Base-by-base conservation (phyloP, 2,113 vertebrate species). In the Odontesthes bonariensis region DNA sequence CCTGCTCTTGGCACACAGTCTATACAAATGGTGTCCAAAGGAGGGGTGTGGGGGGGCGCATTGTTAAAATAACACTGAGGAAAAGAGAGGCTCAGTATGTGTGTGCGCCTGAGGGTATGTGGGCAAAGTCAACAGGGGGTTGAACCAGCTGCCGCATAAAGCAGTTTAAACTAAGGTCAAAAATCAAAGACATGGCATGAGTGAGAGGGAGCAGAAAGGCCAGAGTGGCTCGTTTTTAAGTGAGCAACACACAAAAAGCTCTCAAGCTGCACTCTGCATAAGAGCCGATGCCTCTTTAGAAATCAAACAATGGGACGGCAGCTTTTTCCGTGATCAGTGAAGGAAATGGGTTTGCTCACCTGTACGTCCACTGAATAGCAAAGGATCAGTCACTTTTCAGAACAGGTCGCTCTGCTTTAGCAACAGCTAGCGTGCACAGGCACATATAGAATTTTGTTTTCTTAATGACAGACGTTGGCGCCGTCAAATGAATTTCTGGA, bases 31-130 rank as follows among this genome's bases (percentile, higher is more conserved):
- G 44, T 33, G 44, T 75, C 75, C 69, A 61, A 63, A 75, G 67
- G 74, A 74, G 81, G 75, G 77, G 67, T 55, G 16, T 54, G 77
- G 54, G 59, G 42, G 73, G 76, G 79, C 64, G 72, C 79, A 85
- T 82, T 90, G 91, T 94, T 92, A 86, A 91, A 93, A 93, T 89
- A 91, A 90, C 91, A 88, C 76, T 59, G 73, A 64, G 76, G 72
- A 79, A 75, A 87, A 73, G 79, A 87, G 72, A 85, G 81, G 71
- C 80, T 85, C 65, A 31, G 20, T 60, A 44, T 63, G 83, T 70
- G 47, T 53, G 61, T 42, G 46, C 20, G 77, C 46, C 68, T 82
- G 69, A 79, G 86, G 72, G 86, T 77, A 81, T 72, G 75, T 59
- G 67, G 46, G 76, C 11, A 77, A 69, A 83, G 83, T 83, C 71